phyloP scores from a whole-genome alignment of 2,113 vertebrate species.

The Trichomycterus rosablanca region DNA sequence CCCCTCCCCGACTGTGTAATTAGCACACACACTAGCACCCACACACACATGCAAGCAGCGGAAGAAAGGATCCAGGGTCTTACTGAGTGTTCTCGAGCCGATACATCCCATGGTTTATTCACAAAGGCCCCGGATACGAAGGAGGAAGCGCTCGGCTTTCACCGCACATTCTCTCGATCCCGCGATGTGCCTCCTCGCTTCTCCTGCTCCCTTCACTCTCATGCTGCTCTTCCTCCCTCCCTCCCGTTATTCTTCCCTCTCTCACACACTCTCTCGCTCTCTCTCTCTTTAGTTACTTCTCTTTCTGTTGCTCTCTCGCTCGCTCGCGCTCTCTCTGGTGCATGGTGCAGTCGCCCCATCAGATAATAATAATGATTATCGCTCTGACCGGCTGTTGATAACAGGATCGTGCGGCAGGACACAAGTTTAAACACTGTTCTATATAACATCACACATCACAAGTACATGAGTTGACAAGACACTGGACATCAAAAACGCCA shows the following conservation, averaged over 20 bases:
- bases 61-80: slow-evolving; percentile 56
- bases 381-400: too few species aligned
- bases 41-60: slow-evolving; percentile 13
- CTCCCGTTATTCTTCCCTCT: slow-evolving; percentile 37
- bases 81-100: slow-evolving; percentile 76
- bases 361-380: too few species aligned
- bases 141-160: slow-evolving; percentile 71
- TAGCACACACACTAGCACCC: slow-evolving; percentile 21
- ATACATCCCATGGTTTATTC: slow-evolving; percentile 79
- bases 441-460: too few species aligned
- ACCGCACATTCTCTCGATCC: slow-evolving; percentile 73
- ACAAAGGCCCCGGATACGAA: slow-evolving; percentile 74
- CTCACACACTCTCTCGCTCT: slow-evolving; percentile 26
- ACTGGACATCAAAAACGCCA: too few species aligned
- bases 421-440: too few species aligned
- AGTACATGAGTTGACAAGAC: not conserved
- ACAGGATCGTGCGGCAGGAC: too few species aligned
- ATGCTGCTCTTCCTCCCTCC: too few species aligned
- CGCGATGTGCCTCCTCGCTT: too few species aligned
- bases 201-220: slow-evolving; percentile 42
- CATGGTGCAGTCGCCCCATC: too few species aligned
- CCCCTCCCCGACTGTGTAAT: slow-evolving; percentile 27
- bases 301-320: too few species aligned
- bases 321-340: too few species aligned
- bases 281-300: too few species aligned